Evolutionary conservation across 1,140 invertebrate species (phyloP).

Genomic region (Dinothrombium tinctorium): DNA sequence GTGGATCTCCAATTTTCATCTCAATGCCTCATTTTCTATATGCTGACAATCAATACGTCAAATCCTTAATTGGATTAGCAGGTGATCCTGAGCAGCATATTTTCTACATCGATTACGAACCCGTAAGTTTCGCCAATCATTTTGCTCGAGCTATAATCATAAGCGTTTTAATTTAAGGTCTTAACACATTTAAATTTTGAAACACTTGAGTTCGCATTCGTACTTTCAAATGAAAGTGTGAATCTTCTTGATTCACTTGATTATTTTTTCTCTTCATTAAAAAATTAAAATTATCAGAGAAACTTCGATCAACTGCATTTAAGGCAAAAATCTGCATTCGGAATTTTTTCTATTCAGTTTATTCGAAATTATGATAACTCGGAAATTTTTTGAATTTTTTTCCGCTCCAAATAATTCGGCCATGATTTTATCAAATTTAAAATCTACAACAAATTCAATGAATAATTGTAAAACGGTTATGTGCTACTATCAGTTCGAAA

Average conservation of each 20-base stretch:
- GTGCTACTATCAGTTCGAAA: no score
- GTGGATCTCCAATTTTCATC: slow-evolving; percentile 6
- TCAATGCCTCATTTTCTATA: slow-evolving; percentile 66
- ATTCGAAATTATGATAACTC: no score
- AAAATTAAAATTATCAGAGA: no score
- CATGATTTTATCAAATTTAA: no score
- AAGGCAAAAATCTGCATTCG: no score
- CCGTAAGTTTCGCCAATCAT: slow-evolving; percentile 27
- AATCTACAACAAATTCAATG: no score
- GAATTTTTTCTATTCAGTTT: no score
- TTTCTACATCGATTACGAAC: slow-evolving; percentile 58
- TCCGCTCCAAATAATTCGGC: no score
- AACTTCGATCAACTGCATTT: no score
- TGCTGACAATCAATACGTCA: slow-evolving; percentile 44
- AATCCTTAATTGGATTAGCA: slow-evolving; percentile 50
- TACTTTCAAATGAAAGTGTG: not conserved
- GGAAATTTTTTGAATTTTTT: no score
- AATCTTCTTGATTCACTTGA: not conserved
- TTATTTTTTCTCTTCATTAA: not conserved
- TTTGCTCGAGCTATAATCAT: not conserved
- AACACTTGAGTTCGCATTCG: not conserved
- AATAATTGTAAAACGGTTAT: no score
- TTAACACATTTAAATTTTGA: not conserved
- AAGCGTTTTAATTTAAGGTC: not conserved
- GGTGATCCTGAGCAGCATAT: slow-evolving; percentile 43